phyloP scores from a whole-genome alignment of 2,888 invertebrate species.

The Prosapia bicincta region DNA sequence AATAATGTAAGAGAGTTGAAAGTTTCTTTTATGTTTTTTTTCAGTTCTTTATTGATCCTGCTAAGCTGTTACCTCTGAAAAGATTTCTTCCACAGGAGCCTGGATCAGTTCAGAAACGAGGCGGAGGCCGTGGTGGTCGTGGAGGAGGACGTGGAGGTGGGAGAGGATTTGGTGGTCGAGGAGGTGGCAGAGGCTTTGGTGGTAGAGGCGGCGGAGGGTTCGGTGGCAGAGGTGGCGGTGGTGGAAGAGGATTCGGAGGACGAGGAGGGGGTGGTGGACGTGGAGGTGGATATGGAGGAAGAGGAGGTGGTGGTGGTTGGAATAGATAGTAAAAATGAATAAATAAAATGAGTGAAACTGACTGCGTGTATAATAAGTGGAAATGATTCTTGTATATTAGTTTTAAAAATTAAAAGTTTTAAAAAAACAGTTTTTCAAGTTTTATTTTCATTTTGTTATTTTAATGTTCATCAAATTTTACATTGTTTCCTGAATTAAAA shows the following conservation, averaged over 20 bases:
- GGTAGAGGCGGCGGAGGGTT: constrained; percentile 48
- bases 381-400: too few species aligned
- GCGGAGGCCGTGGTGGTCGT: constrained; percentile 55
- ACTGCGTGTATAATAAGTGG: too few species aligned
- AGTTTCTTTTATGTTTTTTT: constrained; percentile 40
- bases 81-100: constrained; percentile 79
- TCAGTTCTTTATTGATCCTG: constrained; percentile 89
- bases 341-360: too few species aligned
- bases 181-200: constrained; percentile 48
- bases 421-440: too few species aligned
- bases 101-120: constrained; percentile 58
- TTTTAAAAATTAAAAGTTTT: too few species aligned
- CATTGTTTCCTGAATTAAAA: too few species aligned
- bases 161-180: constrained; percentile 43
- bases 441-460: too few species aligned
- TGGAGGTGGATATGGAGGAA: too few species aligned
- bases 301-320: constrained; percentile 33
- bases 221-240: constrained; percentile 43
- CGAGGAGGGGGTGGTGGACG: constrained; percentile 45
- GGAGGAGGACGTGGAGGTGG: constrained; percentile 49
- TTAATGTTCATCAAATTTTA: too few species aligned
- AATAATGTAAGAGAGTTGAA: too few species aligned
- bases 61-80: constrained; percentile 83
- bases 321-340: constrained; percentile 36
- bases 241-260: constrained; percentile 44